Conservation (phyloP, 2,797 vertebrate species). For the Gallinago stenura region DNA sequence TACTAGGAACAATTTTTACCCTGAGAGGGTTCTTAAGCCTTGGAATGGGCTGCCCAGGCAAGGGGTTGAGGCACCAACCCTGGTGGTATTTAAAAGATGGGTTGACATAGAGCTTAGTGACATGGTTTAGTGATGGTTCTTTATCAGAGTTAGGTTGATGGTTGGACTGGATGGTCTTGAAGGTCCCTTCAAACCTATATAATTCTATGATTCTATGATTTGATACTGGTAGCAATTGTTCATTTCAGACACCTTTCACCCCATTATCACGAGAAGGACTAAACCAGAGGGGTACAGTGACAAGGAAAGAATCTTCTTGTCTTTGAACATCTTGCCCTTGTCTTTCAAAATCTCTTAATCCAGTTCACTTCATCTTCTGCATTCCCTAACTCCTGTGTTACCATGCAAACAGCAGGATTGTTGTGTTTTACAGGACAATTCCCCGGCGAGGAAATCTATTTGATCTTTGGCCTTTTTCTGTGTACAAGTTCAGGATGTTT, state of each 20-base stretch:
- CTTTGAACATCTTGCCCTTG: not conserved
- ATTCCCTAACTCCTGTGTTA: not conserved
- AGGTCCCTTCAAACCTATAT: too few relatives aligned
- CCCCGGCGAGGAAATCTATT: constrained; percentile 53
- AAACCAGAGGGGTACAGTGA: not conserved
- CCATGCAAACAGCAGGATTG: not conserved
- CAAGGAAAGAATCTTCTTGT: not conserved
- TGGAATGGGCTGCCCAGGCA: too few relatives aligned
- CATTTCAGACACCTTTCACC: not conserved
- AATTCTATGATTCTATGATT: too few relatives aligned
- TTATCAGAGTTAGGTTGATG: too few relatives aligned
- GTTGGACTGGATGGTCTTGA: too few relatives aligned
- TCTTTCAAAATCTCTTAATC: not conserved
- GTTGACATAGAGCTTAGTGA: too few relatives aligned
- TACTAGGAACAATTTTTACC: too few relatives aligned
- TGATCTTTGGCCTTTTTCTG: constrained; percentile 28
- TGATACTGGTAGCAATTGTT: not conserved
- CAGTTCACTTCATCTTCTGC: not conserved
- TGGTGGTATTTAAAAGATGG: too few relatives aligned
- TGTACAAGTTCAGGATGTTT: constrained; percentile 44
- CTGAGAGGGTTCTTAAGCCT: too few relatives aligned
- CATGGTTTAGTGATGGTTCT: too few relatives aligned
- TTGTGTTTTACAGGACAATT: constrained; percentile 16
- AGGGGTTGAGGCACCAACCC: too few relatives aligned
- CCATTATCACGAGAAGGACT: not conserved